Percentiles rank a stretch among this genome's conserved stretches.
Evolutionary conservation across 2,797 vertebrate genomes (phyloP).

Genomic region (Luscinia luscinia): DNA sequence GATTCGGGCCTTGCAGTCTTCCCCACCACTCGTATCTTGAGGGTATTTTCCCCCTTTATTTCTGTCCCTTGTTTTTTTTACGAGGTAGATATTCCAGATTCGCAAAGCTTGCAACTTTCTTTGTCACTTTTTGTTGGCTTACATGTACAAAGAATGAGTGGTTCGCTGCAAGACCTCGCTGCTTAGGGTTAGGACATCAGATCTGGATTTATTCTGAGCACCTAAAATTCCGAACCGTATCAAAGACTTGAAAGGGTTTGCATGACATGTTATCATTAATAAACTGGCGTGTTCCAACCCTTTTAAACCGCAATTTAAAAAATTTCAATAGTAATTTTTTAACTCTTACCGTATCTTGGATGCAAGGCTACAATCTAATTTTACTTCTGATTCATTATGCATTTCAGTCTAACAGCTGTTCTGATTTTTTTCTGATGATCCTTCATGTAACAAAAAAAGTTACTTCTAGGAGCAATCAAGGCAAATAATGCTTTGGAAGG

Average conservation of each 20-base stretch:
- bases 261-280: neutral
- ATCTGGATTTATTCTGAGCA: neutral
- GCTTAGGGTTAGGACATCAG: neutral
- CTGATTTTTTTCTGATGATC: neutral
- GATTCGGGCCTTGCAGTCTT: neutral
- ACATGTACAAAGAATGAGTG: neutral
- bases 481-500: neutral
- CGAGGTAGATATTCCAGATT: neutral
- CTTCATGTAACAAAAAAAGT: neutral
- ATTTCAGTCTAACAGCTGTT: neutral
- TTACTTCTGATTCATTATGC: neutral
- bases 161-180: neutral
- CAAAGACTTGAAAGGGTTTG: neutral
- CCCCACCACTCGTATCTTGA: neutral
- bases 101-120: neutral
- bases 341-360: accelerated
- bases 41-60: accelerated
- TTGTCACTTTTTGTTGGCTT: constrained; percentile 11
- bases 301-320: neutral
- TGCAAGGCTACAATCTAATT: neutral
- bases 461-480: neutral
- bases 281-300: neutral
- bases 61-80: neutral
- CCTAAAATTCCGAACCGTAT: neutral
- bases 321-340: neutral